Conservation (phyloP, 2,113 vertebrate species). For the Beaufortia kweichowensis region DNA sequence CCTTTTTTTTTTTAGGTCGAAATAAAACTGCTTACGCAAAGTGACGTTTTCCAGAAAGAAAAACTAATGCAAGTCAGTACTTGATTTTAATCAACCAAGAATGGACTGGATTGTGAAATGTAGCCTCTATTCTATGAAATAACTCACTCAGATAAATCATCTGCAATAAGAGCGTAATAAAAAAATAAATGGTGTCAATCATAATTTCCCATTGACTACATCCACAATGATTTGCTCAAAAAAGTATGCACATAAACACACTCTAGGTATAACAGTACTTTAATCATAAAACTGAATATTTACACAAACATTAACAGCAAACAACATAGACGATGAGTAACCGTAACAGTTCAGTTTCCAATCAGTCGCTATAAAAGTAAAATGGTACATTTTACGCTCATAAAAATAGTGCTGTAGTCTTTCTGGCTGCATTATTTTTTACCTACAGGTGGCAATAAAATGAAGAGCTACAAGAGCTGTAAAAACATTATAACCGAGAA, state of each 20-base stretch:
- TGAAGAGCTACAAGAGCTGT: not conserved
- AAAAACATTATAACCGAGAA: not conserved
- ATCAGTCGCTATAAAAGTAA: no score
- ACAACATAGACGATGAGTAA: not conserved
- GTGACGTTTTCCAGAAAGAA: constrained; percentile 13
- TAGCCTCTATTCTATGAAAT: no score
- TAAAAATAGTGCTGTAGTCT: not conserved
- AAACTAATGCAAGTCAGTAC: not conserved
- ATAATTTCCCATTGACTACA: no score
- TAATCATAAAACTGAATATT: no score
- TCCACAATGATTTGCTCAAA: no score
- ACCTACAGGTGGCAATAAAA: not conserved
- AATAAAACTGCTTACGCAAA: not conserved
- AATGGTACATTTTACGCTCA: not conserved
- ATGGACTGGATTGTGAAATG: not conserved
- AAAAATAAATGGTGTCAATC: no score
- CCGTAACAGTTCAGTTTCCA: not conserved
- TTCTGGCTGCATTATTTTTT: not conserved
- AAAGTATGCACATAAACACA: no score
- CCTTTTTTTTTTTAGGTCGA: constrained; percentile 18
- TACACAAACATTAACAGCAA: not conserved
- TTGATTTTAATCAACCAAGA: not conserved
- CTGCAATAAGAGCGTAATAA: no score
- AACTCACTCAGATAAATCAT: no score
- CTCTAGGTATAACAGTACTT: no score